Evolutionary conservation across 2,113 vertebrate species (phyloP), one percentile per base, ranked within the genome.

Genomic region (Leucopsar rothschildi): DNA sequence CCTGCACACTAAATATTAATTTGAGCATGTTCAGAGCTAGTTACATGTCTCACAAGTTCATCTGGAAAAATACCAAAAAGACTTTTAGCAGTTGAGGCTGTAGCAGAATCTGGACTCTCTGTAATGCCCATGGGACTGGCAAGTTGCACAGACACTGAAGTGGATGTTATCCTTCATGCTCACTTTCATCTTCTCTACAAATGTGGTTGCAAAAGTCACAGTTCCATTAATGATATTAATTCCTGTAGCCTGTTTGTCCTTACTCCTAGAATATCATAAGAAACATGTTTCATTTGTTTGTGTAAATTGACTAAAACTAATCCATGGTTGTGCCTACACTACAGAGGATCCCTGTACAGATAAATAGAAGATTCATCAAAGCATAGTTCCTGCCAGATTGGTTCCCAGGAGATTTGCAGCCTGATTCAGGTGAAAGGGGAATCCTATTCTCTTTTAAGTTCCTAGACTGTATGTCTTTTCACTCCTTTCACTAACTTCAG

Each of bases 71-170:
- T 49, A 49, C 9, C 12, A 47, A 5, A 4, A 8, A 29, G 12
- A 17, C 24, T 37, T 78, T 23, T 45, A 61, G n/a, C 10, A 55
- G 3, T 29, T 66, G 64, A 68, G 50, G 33, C 40, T 0, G 0
- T 27, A 66, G 56, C 69, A 86, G 45, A 73, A 56, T 72, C 82
- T 56, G 56, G 29, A 16, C 11, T 85, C 11, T 79, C 57, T 68
- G 27, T 63, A 64, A 68, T 31, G n/a, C 16, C 16, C 18, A 1
- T 47, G 59, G 47, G 50, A 42, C 27, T 25, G 33, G 6, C 4
- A 3, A 70, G 33, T 65, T 84, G 52, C 14, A 7, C 2, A 19
- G 69, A 19, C 9, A 24, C 16, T 19, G 45, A 29, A 63, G 24
- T 20, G 29, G 20, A 40, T 35, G 15, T 44, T 63, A 12, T 42